These are phyloP conservation scores for Pyrocephalus nanus DNA, from an alignment of 2,797 vertebrate species.

Conservation along the genomic window DNA sequence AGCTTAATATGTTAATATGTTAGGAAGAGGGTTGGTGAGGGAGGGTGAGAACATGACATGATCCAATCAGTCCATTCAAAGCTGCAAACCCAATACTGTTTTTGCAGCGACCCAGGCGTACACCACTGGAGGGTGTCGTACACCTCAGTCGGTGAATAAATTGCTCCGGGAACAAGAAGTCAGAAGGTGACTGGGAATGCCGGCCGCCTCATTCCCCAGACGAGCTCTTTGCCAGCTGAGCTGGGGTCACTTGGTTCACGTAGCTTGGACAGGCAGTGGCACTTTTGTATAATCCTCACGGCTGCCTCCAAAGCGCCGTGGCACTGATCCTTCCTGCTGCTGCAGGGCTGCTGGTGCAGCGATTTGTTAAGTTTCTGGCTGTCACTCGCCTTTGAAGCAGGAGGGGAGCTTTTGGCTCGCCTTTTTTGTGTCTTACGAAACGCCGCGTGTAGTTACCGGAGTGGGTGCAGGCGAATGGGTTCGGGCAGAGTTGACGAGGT, in stretches of 20 bases:
- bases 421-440: neutral
- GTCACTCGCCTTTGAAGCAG: neutral
- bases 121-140: conserved; percentile 45
- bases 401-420: neutral
- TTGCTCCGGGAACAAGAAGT: neutral
- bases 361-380: neutral
- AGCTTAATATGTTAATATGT: neutral
- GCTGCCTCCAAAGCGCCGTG: neutral
- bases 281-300: neutral
- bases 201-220: neutral
- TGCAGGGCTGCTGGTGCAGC: conserved; percentile 20
- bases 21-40: neutral
- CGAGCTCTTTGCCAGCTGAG: conserved; percentile 5
- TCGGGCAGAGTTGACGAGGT: conserved; percentile 3
- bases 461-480: neutral
- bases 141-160: conserved; percentile 5
- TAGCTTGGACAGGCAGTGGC: neutral
- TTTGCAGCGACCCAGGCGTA: neutral
- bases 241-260: conserved; percentile 15
- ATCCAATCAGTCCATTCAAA: neutral
- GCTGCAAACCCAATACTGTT: neutral
- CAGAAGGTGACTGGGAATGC: neutral
- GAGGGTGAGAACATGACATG: neutral
- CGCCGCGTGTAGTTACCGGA: neutral
- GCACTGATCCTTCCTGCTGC: neutral